Base-by-base conservation (phyloP, 53 echinoderm and acorn worm species). In the Pentamera pediparva region DNA sequence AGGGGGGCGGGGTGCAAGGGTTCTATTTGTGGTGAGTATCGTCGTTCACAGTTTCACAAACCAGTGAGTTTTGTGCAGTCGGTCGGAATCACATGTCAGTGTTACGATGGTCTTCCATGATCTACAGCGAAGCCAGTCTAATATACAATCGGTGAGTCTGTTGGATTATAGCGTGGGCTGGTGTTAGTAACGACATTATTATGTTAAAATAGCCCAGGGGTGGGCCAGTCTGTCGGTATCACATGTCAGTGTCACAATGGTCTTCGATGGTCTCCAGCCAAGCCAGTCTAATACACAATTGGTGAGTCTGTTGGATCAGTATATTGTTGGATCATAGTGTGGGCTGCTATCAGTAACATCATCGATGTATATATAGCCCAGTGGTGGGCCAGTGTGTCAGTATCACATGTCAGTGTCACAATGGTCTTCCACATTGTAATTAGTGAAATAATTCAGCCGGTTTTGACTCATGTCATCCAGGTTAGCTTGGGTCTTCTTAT, bases 341-440 rank as follows among this genome's bases (percentile, higher is more conserved):
- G n/a, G n/a, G n/a, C n/a, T n/a, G n/a, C n/a, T n/a, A n/a, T n/a
- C n/a, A n/a, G n/a, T n/a, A n/a, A n/a, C n/a, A n/a, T n/a, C n/a
- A n/a, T n/a, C n/a, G n/a, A n/a, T n/a, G n/a, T n/a, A n/a, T n/a
- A n/a, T n/a, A n/a, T 96, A 4, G 98, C 88, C 30, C 92, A 96
- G 78, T 96, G 98, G 91, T 91, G 98, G 98, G 91, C 98, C 32
- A 91, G 88, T 56, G 32, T 61, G 17, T 31, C 61, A 12, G 33
- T 31, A 52, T 85, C 88, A 1, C 79, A 74, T 58, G 78, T 96
- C 60, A 88, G 81, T 48, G 88, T 85, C 74, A 81, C 65, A 35
- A 72, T 96, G 62, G 63, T 82, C 37, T 96, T 96, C 78, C 98
- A 96, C 63, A n/a, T n/a, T n/a, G n/a, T n/a, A n/a, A n/a, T n/a